Percentiles rank a stretch among this genome's conserved stretches.
phyloP scores from a whole-genome alignment of 1,140 invertebrate species.

The Pseudomyrmex flavicornis region DNA sequence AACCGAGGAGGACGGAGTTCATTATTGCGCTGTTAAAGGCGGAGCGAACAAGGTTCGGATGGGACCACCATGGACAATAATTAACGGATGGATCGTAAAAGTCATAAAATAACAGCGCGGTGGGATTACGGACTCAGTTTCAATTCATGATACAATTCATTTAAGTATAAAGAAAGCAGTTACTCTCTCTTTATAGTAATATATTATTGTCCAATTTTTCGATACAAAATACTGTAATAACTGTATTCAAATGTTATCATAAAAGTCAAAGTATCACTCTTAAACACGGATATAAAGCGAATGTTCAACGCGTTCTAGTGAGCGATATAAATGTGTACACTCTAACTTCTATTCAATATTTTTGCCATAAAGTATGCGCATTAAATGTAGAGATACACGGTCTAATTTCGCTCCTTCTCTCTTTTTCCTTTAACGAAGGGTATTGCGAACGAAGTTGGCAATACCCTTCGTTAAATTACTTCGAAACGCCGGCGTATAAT shows the following conservation, averaged over 20 bases:
- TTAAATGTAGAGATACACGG: conserved; percentile 39
- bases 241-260: neutral
- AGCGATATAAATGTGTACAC: neutral
- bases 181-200: no score
- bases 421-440: neutral
- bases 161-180: neutral
- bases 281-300: conserved; percentile 16
- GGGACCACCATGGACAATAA: conserved; percentile 26
- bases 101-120: conserved; percentile 37
- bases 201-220: neutral
- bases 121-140: neutral
- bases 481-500: conserved; percentile 49
- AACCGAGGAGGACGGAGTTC: conserved; percentile 53
- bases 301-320: neutral
- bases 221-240: neutral
- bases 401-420: conserved; percentile 38
- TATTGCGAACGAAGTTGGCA: conserved; percentile 41
- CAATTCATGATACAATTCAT: conserved; percentile 9
- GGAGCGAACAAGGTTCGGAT: conserved; percentile 29
- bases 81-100: conserved; percentile 35
- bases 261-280: conserved; percentile 21
- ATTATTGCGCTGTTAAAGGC: conserved; percentile 60
- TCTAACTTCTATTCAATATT: conserved; percentile 30
- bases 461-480: conserved; percentile 58
- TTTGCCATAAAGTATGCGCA: conserved; percentile 34